Conservation (phyloP, 2,797 vertebrate genomes). For the Periparus ater region DNA sequence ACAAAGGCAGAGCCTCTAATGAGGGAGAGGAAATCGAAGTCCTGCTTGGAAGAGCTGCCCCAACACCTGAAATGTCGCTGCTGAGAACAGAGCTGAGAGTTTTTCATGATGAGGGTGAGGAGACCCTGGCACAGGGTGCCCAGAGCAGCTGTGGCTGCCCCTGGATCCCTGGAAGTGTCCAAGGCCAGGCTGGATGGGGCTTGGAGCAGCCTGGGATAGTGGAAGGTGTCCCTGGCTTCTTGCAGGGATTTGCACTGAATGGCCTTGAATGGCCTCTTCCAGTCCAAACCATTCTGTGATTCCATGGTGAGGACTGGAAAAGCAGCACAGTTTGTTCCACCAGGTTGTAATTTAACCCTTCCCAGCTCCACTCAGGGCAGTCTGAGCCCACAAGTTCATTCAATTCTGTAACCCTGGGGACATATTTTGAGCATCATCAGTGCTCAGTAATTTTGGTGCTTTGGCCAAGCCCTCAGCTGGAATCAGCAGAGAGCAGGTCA, state of each 20-base stretch:
- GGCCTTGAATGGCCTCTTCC: neutral
- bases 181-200: rapidly evolving
- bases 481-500: neutral
- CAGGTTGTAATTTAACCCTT: neutral
- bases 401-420: no score
- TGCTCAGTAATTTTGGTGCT: neutral
- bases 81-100: neutral
- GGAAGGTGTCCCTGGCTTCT: neutral
- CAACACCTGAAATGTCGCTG: neutral
- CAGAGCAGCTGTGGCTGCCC: neutral
- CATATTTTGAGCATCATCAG: neutral
- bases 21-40: neutral
- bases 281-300: neutral
- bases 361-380: neutral
- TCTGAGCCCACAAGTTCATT: neutral
- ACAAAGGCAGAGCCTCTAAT: neutral
- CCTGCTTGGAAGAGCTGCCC: neutral
- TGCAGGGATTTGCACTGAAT: neutral
- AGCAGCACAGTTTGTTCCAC: neutral
- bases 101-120: neutral
- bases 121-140: neutral
- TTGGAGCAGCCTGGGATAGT: rapidly evolving
- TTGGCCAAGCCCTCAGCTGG: neutral
- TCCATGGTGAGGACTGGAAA: neutral
- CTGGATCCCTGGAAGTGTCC: neutral